Conservation (phyloP, 2,113 vertebrate genomes). For the Saguinus imperator region DNA sequence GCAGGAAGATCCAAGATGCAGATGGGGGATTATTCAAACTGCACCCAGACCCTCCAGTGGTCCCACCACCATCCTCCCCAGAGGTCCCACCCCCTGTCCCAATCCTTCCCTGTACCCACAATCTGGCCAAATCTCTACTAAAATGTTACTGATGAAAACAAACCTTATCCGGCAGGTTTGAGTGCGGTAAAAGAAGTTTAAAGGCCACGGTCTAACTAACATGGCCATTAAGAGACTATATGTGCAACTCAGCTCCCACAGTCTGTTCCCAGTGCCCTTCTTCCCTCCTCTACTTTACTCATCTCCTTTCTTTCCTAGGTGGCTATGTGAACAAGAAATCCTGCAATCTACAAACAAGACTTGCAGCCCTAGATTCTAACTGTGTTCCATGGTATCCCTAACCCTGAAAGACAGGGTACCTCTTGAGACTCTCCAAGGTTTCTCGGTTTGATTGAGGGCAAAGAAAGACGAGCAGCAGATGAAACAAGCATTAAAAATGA, state of each 20-base stretch:
- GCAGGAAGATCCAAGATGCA: too few species aligned
- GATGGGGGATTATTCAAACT: background rate
- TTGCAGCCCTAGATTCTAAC: background rate
- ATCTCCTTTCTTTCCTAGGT: background rate
- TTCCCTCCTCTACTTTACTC: background rate
- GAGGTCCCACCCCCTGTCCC: background rate
- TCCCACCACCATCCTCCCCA: background rate
- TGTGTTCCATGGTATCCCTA: background rate
- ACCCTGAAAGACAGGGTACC: background rate
- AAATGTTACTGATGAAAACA: background rate
- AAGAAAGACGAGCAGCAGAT: conserved; percentile 35
- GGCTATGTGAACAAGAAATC: background rate
- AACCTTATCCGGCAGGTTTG: background rate
- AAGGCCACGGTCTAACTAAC: background rate
- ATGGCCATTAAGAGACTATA: background rate
- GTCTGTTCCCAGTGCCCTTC: background rate
- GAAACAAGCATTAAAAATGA: conserved; percentile 39
- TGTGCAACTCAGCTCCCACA: background rate
- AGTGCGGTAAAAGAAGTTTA: background rate
- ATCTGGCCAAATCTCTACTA: background rate
- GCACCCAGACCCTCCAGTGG: background rate
- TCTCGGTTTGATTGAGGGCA: background rate
- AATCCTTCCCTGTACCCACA: background rate
- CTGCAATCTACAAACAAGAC: background rate
- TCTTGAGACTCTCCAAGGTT: background rate